Conservation (phyloP, 2,797 vertebrate species). For the Falco novaeseelandiae region DNA sequence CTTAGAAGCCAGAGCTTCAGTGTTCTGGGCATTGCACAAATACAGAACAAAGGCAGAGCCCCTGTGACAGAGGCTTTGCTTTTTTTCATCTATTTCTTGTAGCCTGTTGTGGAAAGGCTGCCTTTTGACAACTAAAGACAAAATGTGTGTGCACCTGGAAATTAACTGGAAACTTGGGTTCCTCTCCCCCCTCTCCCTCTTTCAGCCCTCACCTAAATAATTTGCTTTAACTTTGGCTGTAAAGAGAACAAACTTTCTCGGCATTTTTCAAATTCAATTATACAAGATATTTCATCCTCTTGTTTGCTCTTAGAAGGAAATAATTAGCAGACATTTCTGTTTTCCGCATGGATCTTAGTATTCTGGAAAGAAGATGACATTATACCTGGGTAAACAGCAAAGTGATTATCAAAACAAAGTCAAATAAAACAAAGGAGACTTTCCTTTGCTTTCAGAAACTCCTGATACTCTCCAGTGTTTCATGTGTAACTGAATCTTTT, state of each 20-base stretch:
- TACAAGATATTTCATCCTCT: slow-evolving; percentile 48
- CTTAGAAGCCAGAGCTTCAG: slow-evolving; percentile 22
- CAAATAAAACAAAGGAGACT: slow-evolving; percentile 47
- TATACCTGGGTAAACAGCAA: slow-evolving; percentile 60
- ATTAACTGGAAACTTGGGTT: background rate
- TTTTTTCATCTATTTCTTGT: background rate
- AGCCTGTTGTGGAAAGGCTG: background rate
- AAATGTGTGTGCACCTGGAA: background rate
- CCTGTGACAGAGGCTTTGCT: slow-evolving; percentile 11
- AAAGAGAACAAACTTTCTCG: slow-evolving; percentile 36
- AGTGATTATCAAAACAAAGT: slow-evolving; percentile 57
- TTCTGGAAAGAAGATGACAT: slow-evolving; percentile 57
- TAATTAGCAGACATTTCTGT: slow-evolving; percentile 68
- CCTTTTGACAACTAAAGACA: slow-evolving; percentile 21
- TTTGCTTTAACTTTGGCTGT: slow-evolving; percentile 42
- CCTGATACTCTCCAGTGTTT: background rate
- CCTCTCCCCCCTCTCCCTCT: background rate
- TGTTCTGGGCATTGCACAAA: slow-evolving; percentile 24
- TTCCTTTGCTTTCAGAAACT: slow-evolving; percentile 30
- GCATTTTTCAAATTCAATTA: slow-evolving; percentile 67
- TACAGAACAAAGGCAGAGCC: slow-evolving; percentile 26
- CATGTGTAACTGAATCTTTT: slow-evolving; percentile 30
- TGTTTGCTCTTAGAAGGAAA: slow-evolving; percentile 70
- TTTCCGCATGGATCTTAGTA: slow-evolving; percentile 59
- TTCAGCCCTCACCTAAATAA: background rate